Percentiles rank a stretch among this genome's conserved stretches.
These are phyloP conservation scores for Muntiacus muntjak DNA, from an alignment of 2,113 vertebrate genomes.

Conservation along the genomic window DNA sequence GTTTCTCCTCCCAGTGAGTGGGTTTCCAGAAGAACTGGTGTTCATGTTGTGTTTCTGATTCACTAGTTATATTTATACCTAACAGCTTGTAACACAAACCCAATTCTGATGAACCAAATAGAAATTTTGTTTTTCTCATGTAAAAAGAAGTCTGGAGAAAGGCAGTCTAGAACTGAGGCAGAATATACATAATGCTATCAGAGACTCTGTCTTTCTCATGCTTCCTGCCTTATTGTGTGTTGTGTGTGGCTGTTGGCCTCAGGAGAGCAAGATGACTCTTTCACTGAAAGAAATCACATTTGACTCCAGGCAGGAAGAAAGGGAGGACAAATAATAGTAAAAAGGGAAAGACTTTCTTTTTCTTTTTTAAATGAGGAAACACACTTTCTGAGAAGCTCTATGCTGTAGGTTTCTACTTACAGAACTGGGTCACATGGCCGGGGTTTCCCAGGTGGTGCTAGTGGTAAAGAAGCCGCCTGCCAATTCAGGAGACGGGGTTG, in stretches of 20 bases:
- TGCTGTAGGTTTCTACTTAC: not conserved
- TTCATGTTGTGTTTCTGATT: not conserved
- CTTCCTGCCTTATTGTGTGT: not conserved
- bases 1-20: not conserved
- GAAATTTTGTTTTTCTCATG: slow-evolving; percentile 7
- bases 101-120: not conserved
- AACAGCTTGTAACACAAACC: not conserved
- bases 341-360: not conserved
- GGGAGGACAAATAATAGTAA: not conserved
- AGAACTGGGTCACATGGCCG: not conserved
- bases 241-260: not conserved
- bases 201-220: not conserved
- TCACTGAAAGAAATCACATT: not conserved
- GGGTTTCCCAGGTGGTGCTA: not conserved
- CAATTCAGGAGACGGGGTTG: not conserved
- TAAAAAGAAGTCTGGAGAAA: not conserved
- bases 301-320: not conserved
- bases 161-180: not conserved
- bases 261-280: not conserved
- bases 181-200: not conserved
- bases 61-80: not conserved
- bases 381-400: not conserved
- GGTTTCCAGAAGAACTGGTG: not conserved
- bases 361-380: not conserved
- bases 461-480: not conserved